A percentile compares a stretch with the other conserved stretches of the same genome.
These are phyloP conservation scores for Arnoldichthys spilopterus DNA, from an alignment of 2,797 vertebrate genomes.

Conservation along the genomic window DNA sequence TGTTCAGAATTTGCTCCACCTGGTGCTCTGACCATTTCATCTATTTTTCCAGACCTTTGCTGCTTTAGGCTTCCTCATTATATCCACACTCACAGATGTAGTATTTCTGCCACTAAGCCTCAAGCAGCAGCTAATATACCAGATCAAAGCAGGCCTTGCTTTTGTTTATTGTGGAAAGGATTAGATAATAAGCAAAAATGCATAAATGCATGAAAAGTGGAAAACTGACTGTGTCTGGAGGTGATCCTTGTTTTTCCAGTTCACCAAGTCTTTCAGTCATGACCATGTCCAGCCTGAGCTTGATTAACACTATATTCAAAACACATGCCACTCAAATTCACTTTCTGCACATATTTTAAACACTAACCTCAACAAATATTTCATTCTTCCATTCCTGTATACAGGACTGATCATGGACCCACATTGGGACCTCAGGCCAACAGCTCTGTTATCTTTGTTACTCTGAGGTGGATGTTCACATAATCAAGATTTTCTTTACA, in stretches of 20 bases:
- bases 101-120: not conserved
- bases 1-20: not conserved
- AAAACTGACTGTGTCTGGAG: not conserved
- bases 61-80: not conserved
- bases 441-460: too few relatives aligned
- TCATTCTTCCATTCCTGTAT: not conserved
- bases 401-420: not conserved
- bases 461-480: too few relatives aligned
- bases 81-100: not conserved
- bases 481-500: too few relatives aligned
- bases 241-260: not conserved
- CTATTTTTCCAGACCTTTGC: not conserved
- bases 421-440: too few relatives aligned
- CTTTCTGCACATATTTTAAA: too few relatives aligned
- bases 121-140: not conserved
- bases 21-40: slow-evolving; percentile 18
- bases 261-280: not conserved
- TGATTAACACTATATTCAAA: too few relatives aligned
- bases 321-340: not conserved
- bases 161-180: not conserved
- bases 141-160: not conserved
- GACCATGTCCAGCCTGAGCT: not conserved
- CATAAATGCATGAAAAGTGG: not conserved
- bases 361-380: not conserved
- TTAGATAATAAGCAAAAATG: not conserved